phyloP scores from a whole-genome alignment of 2,888 invertebrate species.

The Sesia apiformis region DNA sequence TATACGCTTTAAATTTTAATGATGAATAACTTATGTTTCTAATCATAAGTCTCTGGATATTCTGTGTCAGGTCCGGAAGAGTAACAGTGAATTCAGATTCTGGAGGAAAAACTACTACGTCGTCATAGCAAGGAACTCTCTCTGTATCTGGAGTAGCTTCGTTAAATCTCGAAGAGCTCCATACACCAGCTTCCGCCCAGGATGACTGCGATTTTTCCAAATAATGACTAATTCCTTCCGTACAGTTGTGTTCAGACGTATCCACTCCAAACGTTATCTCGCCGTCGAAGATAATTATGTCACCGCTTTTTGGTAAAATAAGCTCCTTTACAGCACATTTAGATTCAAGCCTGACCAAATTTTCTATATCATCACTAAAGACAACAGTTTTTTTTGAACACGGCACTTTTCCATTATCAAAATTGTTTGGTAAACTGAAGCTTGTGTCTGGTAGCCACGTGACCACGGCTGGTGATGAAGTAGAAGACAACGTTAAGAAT shows the following conservation, averaged over 20 bases:
- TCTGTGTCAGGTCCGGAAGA: slow-evolving; percentile 36
- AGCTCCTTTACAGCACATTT: slow-evolving; percentile 34
- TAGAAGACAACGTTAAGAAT: slow-evolving; percentile 17
- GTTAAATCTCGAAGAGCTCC: slow-evolving; percentile 52
- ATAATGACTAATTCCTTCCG: slow-evolving; percentile 36
- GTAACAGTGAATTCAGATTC: slow-evolving; percentile 31
- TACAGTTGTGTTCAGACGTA: slow-evolving; percentile 29
- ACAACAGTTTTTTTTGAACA: slow-evolving; percentile 55
- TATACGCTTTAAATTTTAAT: not conserved
- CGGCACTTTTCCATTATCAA: slow-evolving; percentile 42
- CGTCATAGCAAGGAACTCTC: slow-evolving; percentile 59
- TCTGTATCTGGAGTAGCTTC: slow-evolving; percentile 67
- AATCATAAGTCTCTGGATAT: slow-evolving; percentile 2
- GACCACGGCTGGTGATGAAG: slow-evolving; percentile 29
- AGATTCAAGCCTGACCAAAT: slow-evolving; percentile 32
- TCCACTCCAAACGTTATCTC: slow-evolving; percentile 38
- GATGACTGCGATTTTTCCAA: slow-evolving; percentile 33
- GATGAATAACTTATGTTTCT: not conserved
- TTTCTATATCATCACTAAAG: slow-evolving; percentile 40
- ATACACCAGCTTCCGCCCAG: slow-evolving; percentile 57
- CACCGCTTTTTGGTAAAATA: slow-evolving; percentile 52
- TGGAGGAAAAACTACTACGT: slow-evolving; percentile 48
- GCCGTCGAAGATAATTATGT: slow-evolving; percentile 41
- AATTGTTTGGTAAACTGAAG: slow-evolving; percentile 48
- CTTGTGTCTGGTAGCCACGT: slow-evolving; percentile 51